Percentiles rank a stretch among this genome's conserved stretches.
These are phyloP conservation scores for Saiga tatarica DNA, from an alignment of 2,113 vertebrate species.

Conservation along the genomic window DNA sequence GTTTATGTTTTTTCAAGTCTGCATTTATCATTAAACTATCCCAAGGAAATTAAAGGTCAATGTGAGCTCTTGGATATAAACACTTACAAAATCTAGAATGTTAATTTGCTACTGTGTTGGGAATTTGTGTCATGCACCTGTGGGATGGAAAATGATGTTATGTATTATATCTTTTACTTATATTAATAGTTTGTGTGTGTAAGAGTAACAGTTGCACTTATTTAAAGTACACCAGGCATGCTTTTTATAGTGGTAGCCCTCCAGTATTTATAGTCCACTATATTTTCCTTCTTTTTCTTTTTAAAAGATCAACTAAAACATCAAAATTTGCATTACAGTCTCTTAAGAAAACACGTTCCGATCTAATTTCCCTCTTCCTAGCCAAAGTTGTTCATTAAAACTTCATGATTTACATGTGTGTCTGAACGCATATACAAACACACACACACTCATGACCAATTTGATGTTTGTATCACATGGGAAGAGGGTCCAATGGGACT, in stretches of 20 bases:
- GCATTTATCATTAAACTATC: slow-evolving; percentile 13
- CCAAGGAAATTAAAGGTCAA: slow-evolving; percentile 36
- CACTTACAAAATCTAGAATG: slow-evolving; percentile 25
- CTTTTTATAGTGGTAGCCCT: not conserved
- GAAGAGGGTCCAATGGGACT: not conserved
- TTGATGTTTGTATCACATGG: not conserved
- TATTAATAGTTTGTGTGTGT: not conserved
- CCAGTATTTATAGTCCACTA: not conserved
- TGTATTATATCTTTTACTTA: not conserved
- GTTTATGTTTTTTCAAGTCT: slow-evolving; percentile 46
- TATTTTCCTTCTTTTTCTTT: not conserved
- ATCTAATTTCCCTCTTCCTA: not conserved
- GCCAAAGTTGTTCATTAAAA: not conserved
- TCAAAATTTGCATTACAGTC: not conserved
- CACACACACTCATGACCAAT: not conserved
- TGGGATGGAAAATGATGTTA: not conserved
- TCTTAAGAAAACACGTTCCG: not conserved
- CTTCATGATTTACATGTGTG: not conserved
- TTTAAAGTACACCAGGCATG: not conserved
- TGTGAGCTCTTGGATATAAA: not conserved
- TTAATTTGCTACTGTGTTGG: slow-evolving; percentile 8
- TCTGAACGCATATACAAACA: too few relatives aligned
- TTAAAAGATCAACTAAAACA: not conserved
- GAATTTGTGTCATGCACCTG: not conserved
- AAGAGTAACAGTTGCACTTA: not conserved